A percentile compares a stretch with the other conserved stretches of the same genome.
Conservation (phyloP, 2,113 vertebrate species). For the Polypterus bichir region DNA sequence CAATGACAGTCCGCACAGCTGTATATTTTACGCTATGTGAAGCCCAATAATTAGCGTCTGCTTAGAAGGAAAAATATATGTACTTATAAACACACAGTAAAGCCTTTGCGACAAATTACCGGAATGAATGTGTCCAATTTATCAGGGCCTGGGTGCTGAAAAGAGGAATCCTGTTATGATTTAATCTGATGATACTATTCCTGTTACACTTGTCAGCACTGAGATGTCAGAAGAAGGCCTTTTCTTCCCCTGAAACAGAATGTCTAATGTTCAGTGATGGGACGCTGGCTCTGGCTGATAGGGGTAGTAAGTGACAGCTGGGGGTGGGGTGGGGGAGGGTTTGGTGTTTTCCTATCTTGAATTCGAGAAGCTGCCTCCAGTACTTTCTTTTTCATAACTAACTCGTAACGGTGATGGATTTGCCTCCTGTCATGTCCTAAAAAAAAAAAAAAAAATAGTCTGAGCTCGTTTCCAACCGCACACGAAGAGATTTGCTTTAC, state of each 20-base stretch:
- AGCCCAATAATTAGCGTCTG: conserved; percentile 73
- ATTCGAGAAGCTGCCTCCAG: too few species aligned
- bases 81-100: conserved; percentile 25
- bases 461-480: too few species aligned
- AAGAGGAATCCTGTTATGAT: conserved; percentile 49
- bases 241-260: conserved; percentile 47
- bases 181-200: conserved; percentile 58
- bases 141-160: conserved; percentile 33
- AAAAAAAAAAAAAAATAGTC: background rate
- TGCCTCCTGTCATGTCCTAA: background rate
- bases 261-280: conserved; percentile 15
- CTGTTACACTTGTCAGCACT: conserved; percentile 53
- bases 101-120: conserved; percentile 40
- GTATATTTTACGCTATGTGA: conserved; percentile 68
- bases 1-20: conserved; percentile 65
- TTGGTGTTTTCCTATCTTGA: too few species aligned
- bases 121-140: conserved; percentile 39
- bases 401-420: too few species aligned
- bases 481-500: too few species aligned
- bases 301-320: conserved; percentile 51
- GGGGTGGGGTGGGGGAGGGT: too few species aligned
- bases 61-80: conserved; percentile 31
- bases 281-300: conserved; percentile 49
- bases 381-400: too few species aligned
- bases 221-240: conserved; percentile 52